These are phyloP conservation scores for Cyclophora albipunctata DNA, from an alignment of 2,888 invertebrate genomes.

Conservation along the genomic window DNA sequence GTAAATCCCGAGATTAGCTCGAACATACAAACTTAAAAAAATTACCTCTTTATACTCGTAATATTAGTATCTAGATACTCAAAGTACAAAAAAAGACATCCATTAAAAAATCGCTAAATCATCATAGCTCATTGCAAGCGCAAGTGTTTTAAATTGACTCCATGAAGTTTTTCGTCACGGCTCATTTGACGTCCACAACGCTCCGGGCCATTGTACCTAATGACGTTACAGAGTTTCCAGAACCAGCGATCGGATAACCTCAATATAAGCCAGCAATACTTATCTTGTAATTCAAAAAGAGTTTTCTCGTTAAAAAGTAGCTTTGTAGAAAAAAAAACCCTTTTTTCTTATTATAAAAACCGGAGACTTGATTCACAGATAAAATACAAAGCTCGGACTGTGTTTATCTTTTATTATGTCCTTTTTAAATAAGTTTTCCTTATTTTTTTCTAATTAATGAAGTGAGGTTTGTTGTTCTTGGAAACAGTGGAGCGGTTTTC, in stretches of 20 bases:
- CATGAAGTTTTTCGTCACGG: constrained; percentile 53
- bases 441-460: constrained; percentile 10
- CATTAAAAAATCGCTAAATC: constrained; percentile 12
- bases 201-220: constrained; percentile 50
- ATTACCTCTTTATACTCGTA: no score
- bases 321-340: constrained; percentile 33
- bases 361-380: constrained; percentile 44
- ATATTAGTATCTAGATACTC: no score
- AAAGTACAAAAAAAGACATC: no score
- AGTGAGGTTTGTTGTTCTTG: constrained; percentile 1
- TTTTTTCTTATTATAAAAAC: constrained; percentile 38
- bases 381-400: constrained; percentile 39
- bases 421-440: constrained; percentile 11
- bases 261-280: constrained; percentile 42
- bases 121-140: constrained; percentile 52
- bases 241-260: constrained; percentile 47
- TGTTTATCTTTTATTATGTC: constrained; percentile 41
- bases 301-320: constrained; percentile 38
- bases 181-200: constrained; percentile 39
- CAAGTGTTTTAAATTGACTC: constrained; percentile 63
- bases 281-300: constrained; percentile 40
- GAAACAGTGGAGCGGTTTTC: not conserved
- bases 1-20: no score
- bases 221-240: constrained; percentile 43
- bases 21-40: no score